Percentiles rank a stretch among this genome's conserved stretches.
phyloP scores from a whole-genome alignment of 2,888 invertebrate genomes.

The Boloria selene region DNA sequence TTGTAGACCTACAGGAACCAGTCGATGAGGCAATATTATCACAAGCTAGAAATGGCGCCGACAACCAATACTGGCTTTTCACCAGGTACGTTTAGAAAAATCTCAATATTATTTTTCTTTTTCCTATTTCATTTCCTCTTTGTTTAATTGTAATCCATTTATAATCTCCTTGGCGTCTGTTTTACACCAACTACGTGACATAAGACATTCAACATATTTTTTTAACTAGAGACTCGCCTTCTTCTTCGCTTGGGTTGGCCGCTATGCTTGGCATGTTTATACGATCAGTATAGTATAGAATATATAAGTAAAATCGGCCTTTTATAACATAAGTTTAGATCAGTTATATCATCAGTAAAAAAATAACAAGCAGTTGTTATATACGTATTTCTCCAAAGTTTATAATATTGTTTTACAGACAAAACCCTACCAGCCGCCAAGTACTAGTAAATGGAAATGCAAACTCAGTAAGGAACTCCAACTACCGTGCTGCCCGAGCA shows the following conservation, averaged over 20 bases:
- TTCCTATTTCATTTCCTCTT: neutral
- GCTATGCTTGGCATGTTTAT: too few relatives aligned
- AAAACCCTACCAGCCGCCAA: conserved; percentile 49
- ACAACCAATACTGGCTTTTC: conserved; percentile 53
- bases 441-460: conserved; percentile 55
- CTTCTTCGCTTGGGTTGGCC: too few relatives aligned
- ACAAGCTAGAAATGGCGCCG: conserved; percentile 46
- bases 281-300: too few relatives aligned
- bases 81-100: conserved; percentile 42
- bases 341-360: neutral
- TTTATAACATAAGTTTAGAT: neutral
- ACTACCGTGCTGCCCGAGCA: conserved; percentile 50
- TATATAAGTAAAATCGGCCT: too few relatives aligned
- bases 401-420: conserved; percentile 38
- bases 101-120: neutral
- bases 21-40: conserved; percentile 37
- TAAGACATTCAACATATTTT: neutral
- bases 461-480: conserved; percentile 54
- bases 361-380: conserved; percentile 9
- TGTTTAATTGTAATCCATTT: too few relatives aligned
- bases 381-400: conserved; percentile 25
- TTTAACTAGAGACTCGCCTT: too few relatives aligned
- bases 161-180: too few relatives aligned
- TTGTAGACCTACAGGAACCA: conserved; percentile 53
- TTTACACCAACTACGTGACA: too few relatives aligned